Base-by-base conservation (phyloP, 2,888 invertebrate genomes). In the Rambutsinella grinnellia region DNA sequence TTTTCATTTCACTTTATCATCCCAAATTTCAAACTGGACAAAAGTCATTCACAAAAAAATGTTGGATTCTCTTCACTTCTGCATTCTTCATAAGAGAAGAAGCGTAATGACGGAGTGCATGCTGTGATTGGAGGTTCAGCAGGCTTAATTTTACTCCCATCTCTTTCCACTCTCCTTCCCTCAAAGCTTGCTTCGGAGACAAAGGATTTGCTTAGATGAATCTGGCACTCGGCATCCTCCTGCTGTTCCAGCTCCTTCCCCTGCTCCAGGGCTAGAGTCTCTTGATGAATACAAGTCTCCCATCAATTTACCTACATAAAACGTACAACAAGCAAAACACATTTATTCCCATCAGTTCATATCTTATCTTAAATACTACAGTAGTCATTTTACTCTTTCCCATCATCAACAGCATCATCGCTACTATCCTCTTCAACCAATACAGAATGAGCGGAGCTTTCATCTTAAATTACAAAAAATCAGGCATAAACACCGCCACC, bases 301-400 rank as follows among this genome's bases (percentile, higher is more conserved):
- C 74, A 74, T 74, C 46, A 74, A 60, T 74, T 66, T 74, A 57
- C 67, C 74, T 74, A 44, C 36, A 28, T 24, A 58, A 54, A 72
- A 47, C 53, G 28, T n/a, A 63, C 26, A 46, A 67, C 44, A 65
- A 62, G 36, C 23, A 71, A 21, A 53, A 19, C 24, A 44, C 13
- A 28, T 24, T 26, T 6, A 13, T 27, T 19, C 19, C 58, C 28
- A 27, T 27, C 58, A 66, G 2, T 36, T 23, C 65, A 23, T 63
- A 51, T 47, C 63, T 71, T 57, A 63, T 71, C 63, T 63, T 27
- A 19, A 62, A 53, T 61, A 63, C 54, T 27, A 27, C 10, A 21
- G 36, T 27, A 15, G 1, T n/a, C 19, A 3, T 23, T 1, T 23
- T 15, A 23, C 19, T 19, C 6, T 17, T 24, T 47, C 54, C 8